Evolutionary conservation across 2,888 invertebrate species (phyloP).

Genomic region (Orthosia cruda): DNA sequence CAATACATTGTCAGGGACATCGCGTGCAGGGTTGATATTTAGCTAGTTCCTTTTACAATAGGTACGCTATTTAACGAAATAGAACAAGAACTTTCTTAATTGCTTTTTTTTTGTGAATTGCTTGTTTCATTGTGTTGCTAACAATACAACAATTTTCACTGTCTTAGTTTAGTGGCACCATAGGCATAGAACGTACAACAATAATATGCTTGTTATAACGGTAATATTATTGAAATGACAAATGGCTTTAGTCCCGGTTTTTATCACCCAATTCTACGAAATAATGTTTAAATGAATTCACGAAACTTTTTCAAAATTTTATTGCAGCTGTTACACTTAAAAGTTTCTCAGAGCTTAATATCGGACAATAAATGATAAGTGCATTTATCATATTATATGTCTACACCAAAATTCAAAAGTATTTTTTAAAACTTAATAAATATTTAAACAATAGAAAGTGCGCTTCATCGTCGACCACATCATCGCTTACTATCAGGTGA

Average conservation of each 20-base stretch:
- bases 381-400: too few species aligned
- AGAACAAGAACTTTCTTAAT: conserved; percentile 10
- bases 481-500: too few species aligned
- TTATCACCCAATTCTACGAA: background rate
- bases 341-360: conserved; percentile 22
- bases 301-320: conserved; percentile 4
- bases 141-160: background rate
- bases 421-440: too few species aligned
- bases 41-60: conserved; percentile 23
- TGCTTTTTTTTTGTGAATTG: conserved; percentile 8
- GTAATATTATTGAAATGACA: background rate
- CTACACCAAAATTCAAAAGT: too few species aligned
- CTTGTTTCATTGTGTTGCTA: background rate
- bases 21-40: conserved; percentile 19
- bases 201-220: background rate
- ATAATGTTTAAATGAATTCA: conserved; percentile 13
- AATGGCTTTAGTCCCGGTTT: background rate
- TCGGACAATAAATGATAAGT: background rate
- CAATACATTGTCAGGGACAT: conserved; percentile 14
- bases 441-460: too few species aligned
- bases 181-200: too few species aligned
- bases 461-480: too few species aligned
- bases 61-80: conserved; percentile 16
- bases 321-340: conserved; percentile 25
- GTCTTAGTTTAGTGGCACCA: background rate